A percentile compares a stretch with the other conserved stretches of the same genome.
Evolutionary conservation across 2,888 invertebrate genomes (phyloP).

Genomic region (Endomychus coccineus): DNA sequence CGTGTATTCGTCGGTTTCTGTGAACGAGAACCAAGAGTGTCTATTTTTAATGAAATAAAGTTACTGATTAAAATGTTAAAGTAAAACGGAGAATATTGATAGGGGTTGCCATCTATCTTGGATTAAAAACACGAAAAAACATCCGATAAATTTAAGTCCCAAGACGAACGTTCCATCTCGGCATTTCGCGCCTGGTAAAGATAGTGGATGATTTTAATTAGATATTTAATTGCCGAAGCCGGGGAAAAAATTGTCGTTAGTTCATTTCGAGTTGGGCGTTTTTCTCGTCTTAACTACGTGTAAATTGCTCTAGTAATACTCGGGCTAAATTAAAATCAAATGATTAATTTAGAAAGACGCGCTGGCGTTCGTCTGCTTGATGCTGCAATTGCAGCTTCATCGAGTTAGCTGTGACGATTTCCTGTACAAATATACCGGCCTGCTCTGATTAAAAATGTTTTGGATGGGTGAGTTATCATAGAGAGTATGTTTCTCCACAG

Average conservation of each 20-base stretch:
- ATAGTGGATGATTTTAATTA: conserved; percentile 38
- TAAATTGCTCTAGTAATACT: conserved; percentile 39
- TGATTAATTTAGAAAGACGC: no score
- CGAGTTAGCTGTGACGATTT: conserved; percentile 1
- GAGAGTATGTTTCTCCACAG: no score
- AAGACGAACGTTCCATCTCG: conserved; percentile 1
- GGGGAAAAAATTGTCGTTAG: conserved; percentile 34
- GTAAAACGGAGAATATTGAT: no score
- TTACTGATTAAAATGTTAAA: no score
- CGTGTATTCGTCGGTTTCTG: no score
- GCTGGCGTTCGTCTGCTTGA: conserved; percentile 38
- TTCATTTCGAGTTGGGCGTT: conserved; percentile 32
- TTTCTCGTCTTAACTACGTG: conserved; percentile 36
- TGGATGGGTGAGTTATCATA: no score
- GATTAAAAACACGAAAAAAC: no score
- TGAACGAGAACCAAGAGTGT: no score
- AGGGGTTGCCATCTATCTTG: no score
- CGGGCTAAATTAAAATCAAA: conserved; percentile 41
- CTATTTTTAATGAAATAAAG: no score
- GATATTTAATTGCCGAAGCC: conserved; percentile 38
- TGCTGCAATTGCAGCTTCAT: conserved; percentile 36
- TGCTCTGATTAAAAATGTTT: background rate
- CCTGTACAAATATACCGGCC: background rate
- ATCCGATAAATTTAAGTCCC: conserved; percentile 6
- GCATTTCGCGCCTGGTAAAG: conserved; percentile 20